Conservation (phyloP, 2,113 vertebrate species). For the Amphilophus citrinellus region DNA sequence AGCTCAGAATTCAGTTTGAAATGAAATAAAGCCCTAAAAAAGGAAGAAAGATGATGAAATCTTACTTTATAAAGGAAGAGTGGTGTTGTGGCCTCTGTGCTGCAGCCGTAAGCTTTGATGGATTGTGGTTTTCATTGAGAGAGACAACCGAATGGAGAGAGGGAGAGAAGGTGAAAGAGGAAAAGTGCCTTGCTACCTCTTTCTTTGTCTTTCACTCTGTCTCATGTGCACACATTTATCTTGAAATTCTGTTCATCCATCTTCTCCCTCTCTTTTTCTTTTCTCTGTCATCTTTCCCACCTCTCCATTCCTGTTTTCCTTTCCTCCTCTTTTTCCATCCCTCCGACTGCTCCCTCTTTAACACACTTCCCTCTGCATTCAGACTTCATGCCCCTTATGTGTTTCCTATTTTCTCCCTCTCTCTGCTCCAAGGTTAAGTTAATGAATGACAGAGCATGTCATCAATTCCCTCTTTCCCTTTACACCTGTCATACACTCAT, state of each 20-base stretch:
- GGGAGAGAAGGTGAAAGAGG: constrained; percentile 15
- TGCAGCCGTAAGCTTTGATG: constrained; percentile 41
- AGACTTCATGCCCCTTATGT: not conserved
- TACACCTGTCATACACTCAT: constrained; percentile 38
- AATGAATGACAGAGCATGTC: constrained; percentile 54
- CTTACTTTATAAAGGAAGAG: not conserved
- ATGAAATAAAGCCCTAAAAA: not conserved
- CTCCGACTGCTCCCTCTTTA: not conserved
- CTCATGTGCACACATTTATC: not conserved
- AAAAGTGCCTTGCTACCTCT: not conserved
- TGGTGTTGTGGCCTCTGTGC: not conserved
- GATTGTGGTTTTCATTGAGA: constrained; percentile 60
- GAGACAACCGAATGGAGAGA: constrained; percentile 40
- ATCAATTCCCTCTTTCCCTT: constrained; percentile 49
- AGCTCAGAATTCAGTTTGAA: not conserved
- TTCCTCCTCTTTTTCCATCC: not conserved
- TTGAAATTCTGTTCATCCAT: not conserved
- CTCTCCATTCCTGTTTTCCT: not conserved
- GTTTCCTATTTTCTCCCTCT: not conserved
- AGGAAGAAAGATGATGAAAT: not conserved
- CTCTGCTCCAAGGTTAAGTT: constrained; percentile 39
- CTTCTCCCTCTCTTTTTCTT: not conserved
- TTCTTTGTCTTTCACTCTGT: constrained; percentile 13
- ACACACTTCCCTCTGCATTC: not conserved
- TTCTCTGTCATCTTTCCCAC: not conserved